Evolutionary conservation across 1,140 invertebrate genomes (phyloP).

Genomic region (Panulirus ornatus): DNA sequence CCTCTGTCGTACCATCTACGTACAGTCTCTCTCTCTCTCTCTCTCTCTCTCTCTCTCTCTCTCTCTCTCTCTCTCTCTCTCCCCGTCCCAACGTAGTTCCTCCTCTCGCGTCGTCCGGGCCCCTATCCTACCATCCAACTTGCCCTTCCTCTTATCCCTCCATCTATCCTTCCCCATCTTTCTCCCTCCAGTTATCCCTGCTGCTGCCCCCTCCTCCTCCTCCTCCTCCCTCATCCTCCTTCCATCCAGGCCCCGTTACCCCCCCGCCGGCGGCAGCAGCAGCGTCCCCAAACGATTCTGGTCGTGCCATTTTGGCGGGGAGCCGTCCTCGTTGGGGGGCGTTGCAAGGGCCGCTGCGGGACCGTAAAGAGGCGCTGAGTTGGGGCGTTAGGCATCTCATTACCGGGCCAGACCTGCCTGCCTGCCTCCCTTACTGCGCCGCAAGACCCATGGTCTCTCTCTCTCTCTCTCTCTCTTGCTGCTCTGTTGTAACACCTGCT

Average conservation of each 20-base stretch:
- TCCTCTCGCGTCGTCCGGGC: not conserved
- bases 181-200: not conserved
- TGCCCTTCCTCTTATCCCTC: not conserved
- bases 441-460: no score
- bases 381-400: conserved; percentile 55
- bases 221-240: no score
- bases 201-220: not conserved
- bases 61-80: not conserved
- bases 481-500: not conserved
- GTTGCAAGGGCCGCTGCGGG: conserved; percentile 22
- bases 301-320: conserved; percentile 42
- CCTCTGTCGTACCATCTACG: no score
- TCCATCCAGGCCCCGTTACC: not conserved
- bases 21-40: not conserved
- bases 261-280: not conserved
- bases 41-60: not conserved
- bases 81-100: not conserved
- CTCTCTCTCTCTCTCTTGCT: not conserved
- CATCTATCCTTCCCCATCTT: not conserved
- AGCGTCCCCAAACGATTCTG: conserved; percentile 50
- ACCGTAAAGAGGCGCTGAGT: conserved; percentile 48
- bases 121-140: not conserved
- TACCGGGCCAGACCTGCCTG: conserved; percentile 4
- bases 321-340: conserved; percentile 1
- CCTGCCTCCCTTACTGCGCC: no score